phyloP scores from a whole-genome alignment of 1,140 invertebrate species.

The Drosophila bocqueti region DNA sequence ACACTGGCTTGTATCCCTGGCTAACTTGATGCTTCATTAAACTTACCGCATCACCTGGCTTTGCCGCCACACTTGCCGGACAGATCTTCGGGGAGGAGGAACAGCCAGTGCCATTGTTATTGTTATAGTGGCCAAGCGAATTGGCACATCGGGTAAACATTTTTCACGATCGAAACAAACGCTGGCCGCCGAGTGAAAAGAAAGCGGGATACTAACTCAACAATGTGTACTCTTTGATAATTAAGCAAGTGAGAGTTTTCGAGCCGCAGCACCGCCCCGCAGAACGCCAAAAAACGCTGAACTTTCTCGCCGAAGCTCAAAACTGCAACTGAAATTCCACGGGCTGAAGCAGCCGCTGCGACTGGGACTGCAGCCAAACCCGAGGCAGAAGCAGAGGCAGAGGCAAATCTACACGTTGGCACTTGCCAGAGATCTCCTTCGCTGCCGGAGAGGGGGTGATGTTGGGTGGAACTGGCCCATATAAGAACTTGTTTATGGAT shows the following conservation, averaged over 20 bases:
- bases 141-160: slow-evolving; percentile 82
- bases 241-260: slow-evolving; percentile 78
- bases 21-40: slow-evolving; percentile 1
- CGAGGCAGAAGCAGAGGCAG: neutral
- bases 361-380: neutral
- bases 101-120: slow-evolving; percentile 48
- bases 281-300: slow-evolving; percentile 41
- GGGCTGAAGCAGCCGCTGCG: slow-evolving; percentile 2
- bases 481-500: slow-evolving; percentile 42
- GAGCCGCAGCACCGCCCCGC: slow-evolving; percentile 1
- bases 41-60: slow-evolving; percentile 73
- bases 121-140: slow-evolving; percentile 58
- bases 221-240: slow-evolving; percentile 58
- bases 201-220: slow-evolving; percentile 50
- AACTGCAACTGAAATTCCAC: slow-evolving; percentile 77
- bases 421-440: slow-evolving; percentile 5
- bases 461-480: slow-evolving; percentile 23
- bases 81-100: slow-evolving; percentile 36
- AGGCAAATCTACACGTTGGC: slow-evolving; percentile 1
- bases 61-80: slow-evolving; percentile 52
- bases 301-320: slow-evolving; percentile 75
- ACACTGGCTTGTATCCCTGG: neutral
- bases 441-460: slow-evolving; percentile 2
- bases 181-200: slow-evolving; percentile 58
- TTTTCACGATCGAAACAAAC: slow-evolving; percentile 53